Evolutionary conservation across 2,888 invertebrate species (phyloP), one percentile per base, ranked within the genome.

Genomic region (Frankliniella fusca): DNA sequence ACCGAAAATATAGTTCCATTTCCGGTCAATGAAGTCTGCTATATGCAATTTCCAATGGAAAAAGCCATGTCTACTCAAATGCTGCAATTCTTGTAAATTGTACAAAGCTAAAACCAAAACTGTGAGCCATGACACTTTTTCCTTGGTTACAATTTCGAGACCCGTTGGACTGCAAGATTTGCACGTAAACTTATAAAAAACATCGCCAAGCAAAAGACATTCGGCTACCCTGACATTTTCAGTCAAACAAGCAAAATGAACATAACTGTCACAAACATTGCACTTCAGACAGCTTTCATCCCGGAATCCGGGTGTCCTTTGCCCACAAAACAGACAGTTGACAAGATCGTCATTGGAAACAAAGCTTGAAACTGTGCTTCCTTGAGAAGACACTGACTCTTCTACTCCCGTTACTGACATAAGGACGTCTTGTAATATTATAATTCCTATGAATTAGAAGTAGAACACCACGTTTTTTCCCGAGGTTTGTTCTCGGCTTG

Each of bases 21-120:
- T 91, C 85, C 92, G 92, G 84, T 95, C 94, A 83, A 96, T 94
- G 86, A 95, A 95, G 49, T 91, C 91, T 82, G 93, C 93, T 81
- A 96, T 93, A 86, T 96, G 95, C 7, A 93, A 93, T 86, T 94
- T 93, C 93, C 95, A 96, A 87, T 95, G 95, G 86, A 94, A 96
- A 88, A 92, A 96, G 3, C 96, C 96, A 86, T 92, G 91, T 87
- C 93, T 93, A 84, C 95, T 94, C 82, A 95, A 91, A 0, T 94
- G 93, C 18, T 92, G 91, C 0, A 92, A 92, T 38, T 91, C 90
- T 84, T 93, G 92, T 38, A 96, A 89, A 88, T 96, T 95, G 86
- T 95, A 93, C n/a, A 96, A 87, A 0, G 94, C 91, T 84, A 96
- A 87, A 50, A 93, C 90, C 9, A 96, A 91, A 1, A 93, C 92